Base-by-base conservation (phyloP, 2,888 invertebrate species). In the Portevinia maculata region DNA sequence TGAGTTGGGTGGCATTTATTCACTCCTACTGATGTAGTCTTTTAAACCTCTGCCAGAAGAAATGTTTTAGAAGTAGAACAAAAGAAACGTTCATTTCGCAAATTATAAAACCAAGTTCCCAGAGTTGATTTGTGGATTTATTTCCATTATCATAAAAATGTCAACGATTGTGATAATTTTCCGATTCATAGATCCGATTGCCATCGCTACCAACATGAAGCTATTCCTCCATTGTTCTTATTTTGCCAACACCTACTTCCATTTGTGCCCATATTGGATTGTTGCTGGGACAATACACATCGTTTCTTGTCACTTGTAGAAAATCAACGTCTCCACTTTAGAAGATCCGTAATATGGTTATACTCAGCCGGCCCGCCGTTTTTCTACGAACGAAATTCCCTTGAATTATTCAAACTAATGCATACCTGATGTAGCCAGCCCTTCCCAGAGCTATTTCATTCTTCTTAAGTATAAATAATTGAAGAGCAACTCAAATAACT, bases 381-480 rank as follows among this genome's bases (percentile, higher is more conserved):
- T 8, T 37, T 3, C 55, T 21, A 1, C 13, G 8, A 30, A 3
- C 11, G 17, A 5, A 17, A 52, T 17, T 19, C 21, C 3, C n/a
- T 9, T 30, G 44, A 44, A 44, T 59, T 15, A 30, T 44, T n/a
- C 53, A 19, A 65, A 41, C 6, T 39, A 67, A 44, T 21, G 55
- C 67, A 53, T 67, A 67, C 55, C 67, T 55, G 67, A 55, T 46
- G 21, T 69, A 55, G 41, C n/a, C 55, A 55, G 21, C 32, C 55
- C 46, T 46, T 57, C 32, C 67, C 32, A 21, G 41, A 30, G 50
- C 65, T 60, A 57, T 55, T 32, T 50, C 52, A 71, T 60, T 34
- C 48, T 37, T 19, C 28, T 37, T 30, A 65, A 67, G 59, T 60
- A 73, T 79, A 60, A 67, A 79, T 79, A 74, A 79, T 79, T 79